A percentile compares a stretch with the other conserved stretches of the same genome.
Conservation (phyloP, 2,797 vertebrate species). For the Pangasius mekongensis region DNA sequence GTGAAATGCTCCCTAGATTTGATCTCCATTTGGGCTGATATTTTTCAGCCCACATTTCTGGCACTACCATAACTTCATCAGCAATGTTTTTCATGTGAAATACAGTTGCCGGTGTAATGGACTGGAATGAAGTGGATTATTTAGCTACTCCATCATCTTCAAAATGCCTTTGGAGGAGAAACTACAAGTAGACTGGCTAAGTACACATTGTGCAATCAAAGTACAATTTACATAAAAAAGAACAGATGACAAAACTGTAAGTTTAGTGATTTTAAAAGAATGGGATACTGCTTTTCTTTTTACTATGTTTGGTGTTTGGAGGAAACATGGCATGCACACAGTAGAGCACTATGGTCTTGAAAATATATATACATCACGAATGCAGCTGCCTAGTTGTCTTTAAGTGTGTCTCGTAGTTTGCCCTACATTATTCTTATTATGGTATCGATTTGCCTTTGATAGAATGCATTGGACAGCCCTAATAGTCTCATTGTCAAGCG, state of each 20-base stretch:
- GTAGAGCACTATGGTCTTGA: background rate
- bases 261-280: no score
- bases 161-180: background rate
- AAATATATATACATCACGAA: background rate
- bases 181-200: background rate
- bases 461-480: background rate
- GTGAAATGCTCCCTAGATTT: background rate
- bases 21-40: background rate
- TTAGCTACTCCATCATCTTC: background rate
- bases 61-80: background rate
- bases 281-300: background rate
- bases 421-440: background rate
- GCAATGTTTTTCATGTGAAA: background rate
- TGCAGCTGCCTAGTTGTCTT: background rate
- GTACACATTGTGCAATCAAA: background rate
- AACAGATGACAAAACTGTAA: background rate
- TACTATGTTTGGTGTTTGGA: background rate
- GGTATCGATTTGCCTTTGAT: background rate
- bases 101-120: background rate
- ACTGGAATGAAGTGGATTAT: background rate
- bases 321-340: background rate
- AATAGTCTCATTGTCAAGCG: background rate
- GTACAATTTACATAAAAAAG: background rate
- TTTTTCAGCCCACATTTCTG: background rate
- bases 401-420: background rate